A percentile compares a stretch with the other conserved stretches of the same genome.
Conservation (phyloP, 2,113 vertebrate genomes). For the Nycticryphes semicollaris region DNA sequence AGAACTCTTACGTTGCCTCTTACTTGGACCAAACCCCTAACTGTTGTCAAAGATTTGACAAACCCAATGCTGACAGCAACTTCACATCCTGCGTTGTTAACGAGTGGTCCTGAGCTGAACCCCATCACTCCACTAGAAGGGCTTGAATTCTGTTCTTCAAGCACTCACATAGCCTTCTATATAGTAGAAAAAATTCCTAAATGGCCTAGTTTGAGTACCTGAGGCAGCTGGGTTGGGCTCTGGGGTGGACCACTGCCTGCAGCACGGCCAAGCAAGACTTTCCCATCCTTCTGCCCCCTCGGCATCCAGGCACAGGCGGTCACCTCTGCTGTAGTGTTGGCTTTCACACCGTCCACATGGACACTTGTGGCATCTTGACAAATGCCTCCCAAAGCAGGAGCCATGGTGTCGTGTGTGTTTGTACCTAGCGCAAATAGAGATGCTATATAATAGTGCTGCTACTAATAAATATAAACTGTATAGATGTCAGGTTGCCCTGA, state of each 20-base stretch:
- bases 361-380: not conserved
- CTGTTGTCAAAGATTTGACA: not conserved
- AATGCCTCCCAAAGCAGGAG: not conserved
- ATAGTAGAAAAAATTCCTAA: not conserved
- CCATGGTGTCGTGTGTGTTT: not conserved
- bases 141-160: not conserved
- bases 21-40: not conserved
- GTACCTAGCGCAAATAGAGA: not conserved
- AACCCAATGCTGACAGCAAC: accelerated
- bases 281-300: not conserved
- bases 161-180: not conserved
- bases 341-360: accelerated
- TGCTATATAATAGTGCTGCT: not conserved
- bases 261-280: accelerated
- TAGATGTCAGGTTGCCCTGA: not conserved
- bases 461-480: not conserved
- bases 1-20: not conserved
- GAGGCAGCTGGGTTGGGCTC: not conserved
- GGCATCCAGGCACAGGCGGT: accelerated
- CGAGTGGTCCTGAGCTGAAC: accelerated
- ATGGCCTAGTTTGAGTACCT: accelerated
- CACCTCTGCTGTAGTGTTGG: accelerated
- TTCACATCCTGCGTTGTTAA: accelerated
- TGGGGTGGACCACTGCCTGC: not conserved
- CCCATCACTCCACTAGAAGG: accelerated